phyloP scores from a whole-genome alignment of 2,888 invertebrate genomes.

The Dione juno region DNA sequence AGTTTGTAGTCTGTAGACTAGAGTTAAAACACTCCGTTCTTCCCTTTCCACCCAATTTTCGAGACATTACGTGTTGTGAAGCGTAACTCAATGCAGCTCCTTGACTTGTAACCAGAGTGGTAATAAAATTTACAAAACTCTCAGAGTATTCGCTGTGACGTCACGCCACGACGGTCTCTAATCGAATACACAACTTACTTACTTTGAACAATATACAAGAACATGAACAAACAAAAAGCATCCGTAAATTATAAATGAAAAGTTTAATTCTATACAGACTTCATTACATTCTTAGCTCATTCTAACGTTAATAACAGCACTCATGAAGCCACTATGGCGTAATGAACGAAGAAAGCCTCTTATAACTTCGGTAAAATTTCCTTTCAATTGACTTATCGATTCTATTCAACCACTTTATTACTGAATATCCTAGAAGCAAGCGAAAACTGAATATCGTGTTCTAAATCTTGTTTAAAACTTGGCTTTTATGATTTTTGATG shows the following conservation, averaged over 20 bases:
- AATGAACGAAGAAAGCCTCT: conserved; percentile 37
- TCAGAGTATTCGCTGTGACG: no score
- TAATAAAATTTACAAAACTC: no score
- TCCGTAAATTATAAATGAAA: background rate
- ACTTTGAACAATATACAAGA: background rate
- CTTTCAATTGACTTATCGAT: conserved; percentile 43
- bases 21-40: no score
- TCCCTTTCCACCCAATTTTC: no score
- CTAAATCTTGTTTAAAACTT: conserved; percentile 16
- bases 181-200: background rate
- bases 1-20: no score
- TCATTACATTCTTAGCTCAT: conserved; percentile 26
- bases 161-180: no score
- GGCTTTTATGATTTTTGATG: conserved; percentile 4
- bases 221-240: background rate
- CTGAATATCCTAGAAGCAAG: conserved; percentile 16
- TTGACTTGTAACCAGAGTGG: no score
- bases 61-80: no score
- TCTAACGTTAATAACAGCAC: conserved; percentile 34
- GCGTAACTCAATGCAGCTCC: no score
- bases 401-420: conserved; percentile 39
- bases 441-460: conserved; percentile 23
- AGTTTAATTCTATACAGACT: conserved; percentile 18
- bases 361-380: conserved; percentile 38
- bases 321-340: conserved; percentile 31